phyloP scores from a whole-genome alignment of 2,113 vertebrate species.

The Malurus cyaneus region DNA sequence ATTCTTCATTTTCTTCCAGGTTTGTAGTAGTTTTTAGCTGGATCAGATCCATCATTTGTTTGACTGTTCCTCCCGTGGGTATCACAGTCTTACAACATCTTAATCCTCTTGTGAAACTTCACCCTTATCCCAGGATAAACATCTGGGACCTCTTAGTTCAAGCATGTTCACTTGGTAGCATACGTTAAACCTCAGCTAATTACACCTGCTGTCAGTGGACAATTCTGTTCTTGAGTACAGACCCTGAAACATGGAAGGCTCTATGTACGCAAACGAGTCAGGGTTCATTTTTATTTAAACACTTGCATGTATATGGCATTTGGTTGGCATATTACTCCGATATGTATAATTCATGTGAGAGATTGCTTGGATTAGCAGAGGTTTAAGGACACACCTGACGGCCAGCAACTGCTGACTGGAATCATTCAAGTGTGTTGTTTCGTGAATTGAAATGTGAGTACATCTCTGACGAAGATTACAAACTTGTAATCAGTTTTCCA shows the following conservation, averaged over 20 bases:
- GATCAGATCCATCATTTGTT: background rate
- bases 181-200: background rate
- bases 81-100: background rate
- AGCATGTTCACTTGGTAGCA: background rate
- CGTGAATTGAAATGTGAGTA: background rate
- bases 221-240: background rate
- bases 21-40: background rate
- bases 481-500: background rate
- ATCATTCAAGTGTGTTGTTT: background rate
- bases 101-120: slow-evolving; percentile 39
- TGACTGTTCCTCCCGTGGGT: background rate
- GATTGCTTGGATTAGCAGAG: slow-evolving; percentile 16
- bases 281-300: background rate
- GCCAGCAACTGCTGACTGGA: background rate
- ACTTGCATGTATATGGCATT: background rate
- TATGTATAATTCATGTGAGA: background rate
- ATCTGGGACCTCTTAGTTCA: background rate
- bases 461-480: background rate
- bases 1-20: background rate
- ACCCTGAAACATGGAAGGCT: background rate
- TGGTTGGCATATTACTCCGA: background rate
- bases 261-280: background rate
- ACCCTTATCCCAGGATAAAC: background rate
- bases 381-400: slow-evolving; percentile 14
- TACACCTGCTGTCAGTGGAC: background rate